Percentiles rank a stretch among this genome's conserved stretches.
phyloP scores from a whole-genome alignment of 2,888 invertebrate genomes.

The Polydesmus complanatus region DNA sequence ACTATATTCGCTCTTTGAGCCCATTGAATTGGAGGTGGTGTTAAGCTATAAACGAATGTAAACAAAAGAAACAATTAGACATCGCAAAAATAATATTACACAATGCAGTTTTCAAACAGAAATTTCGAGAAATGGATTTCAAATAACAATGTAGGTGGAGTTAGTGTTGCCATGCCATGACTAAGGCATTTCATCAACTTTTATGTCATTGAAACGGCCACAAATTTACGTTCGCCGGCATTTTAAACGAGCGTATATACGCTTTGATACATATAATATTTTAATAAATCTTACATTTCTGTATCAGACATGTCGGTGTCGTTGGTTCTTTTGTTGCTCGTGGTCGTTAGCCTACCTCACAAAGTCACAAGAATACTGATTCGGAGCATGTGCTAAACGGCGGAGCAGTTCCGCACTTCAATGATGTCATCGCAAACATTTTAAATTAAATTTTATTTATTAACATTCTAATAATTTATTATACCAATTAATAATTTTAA shows the following conservation, averaged over 20 bases:
- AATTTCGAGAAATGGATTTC: not conserved
- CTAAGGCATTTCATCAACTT: not conserved
- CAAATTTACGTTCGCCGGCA: not conserved
- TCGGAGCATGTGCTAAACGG: not conserved
- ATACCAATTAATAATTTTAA: too few species aligned
- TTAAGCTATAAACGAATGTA: conserved; percentile 27
- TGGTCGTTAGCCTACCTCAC: not conserved
- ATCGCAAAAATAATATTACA: not conserved
- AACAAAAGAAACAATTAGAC: not conserved
- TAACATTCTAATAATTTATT: too few species aligned
- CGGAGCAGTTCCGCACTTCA: not conserved
- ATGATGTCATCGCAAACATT: not conserved
- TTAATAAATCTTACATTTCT: not conserved
- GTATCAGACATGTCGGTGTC: not conserved
- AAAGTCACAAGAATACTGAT: too few species aligned
- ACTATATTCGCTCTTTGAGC: conserved; percentile 73
- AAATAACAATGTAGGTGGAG: not conserved
- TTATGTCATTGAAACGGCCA: not conserved
- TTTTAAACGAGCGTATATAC: not conserved
- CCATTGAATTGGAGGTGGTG: conserved; percentile 80
- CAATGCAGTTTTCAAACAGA: not conserved
- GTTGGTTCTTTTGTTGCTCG: not conserved
- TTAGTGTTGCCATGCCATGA: not conserved
- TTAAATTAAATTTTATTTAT: too few species aligned
- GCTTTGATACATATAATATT: not conserved